A percentile compares a stretch with the other conserved stretches of the same genome.
phyloP scores from a whole-genome alignment of 2,113 vertebrate species.

The Anoplopoma fimbria region DNA sequence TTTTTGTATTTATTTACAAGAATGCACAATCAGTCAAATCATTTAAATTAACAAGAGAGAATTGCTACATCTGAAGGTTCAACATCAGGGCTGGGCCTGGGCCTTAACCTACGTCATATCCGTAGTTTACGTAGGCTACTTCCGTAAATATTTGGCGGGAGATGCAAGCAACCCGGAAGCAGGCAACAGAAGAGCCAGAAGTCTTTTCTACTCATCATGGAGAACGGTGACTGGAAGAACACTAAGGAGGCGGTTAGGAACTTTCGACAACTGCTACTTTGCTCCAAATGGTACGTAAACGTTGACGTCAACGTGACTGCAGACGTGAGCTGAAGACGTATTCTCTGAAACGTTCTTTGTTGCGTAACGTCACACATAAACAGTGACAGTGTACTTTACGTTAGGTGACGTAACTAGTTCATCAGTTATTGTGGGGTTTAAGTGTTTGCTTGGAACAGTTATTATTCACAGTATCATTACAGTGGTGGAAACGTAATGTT shows the following conservation, averaged over 20 bases:
- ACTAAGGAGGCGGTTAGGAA: constrained; percentile 71
- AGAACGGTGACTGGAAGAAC: constrained; percentile 65
- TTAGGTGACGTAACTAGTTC: no score
- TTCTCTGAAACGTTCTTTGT: no score
- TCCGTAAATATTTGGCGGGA: constrained; percentile 62
- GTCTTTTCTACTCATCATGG: constrained; percentile 40
- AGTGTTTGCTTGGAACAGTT: no score
- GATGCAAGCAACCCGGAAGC: constrained; percentile 41
- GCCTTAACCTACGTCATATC: background rate
- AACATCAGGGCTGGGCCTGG: rapidly evolving
- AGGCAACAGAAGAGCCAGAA: background rate
- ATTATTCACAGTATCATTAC: no score
- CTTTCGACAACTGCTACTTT: constrained; percentile 77
- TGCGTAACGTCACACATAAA: background rate
- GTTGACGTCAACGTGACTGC: background rate
- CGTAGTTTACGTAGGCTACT: background rate
- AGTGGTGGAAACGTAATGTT: no score
- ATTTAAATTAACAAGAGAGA: no score
- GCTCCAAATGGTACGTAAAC: constrained; percentile 78
- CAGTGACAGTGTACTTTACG: no score
- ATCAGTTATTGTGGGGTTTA: no score
- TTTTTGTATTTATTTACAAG: background rate
- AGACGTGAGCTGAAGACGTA: background rate
- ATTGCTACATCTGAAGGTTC: background rate
- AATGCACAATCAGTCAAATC: background rate